Percentiles rank a stretch among this genome's conserved stretches.
These are phyloP conservation scores for Tethya wilhelma DNA, from an alignment of 37 sponge, comb jelly and placozoan species.

Conservation along the genomic window DNA sequence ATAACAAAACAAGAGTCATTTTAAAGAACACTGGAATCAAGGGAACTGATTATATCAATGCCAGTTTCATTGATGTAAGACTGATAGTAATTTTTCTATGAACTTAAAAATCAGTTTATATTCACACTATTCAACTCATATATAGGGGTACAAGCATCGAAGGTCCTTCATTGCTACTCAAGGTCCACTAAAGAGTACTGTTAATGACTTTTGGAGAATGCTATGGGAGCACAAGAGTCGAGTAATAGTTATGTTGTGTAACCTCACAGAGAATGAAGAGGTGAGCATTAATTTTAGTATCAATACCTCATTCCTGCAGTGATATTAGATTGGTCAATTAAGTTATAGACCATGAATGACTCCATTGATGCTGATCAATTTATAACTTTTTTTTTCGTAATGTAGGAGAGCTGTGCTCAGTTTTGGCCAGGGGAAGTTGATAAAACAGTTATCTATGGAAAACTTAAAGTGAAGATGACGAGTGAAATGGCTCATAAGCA, in stretches of 20 bases:
- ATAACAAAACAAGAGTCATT: constrained; percentile 21
- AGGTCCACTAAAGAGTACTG: constrained; percentile 46
- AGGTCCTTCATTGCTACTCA: constrained; percentile 64
- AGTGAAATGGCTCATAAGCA: constrained; percentile 5
- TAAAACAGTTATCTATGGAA: constrained; percentile 20
- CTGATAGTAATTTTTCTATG: neutral
- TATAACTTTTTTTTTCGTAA: neutral
- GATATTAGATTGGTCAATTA: neutral
- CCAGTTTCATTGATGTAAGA: constrained; percentile 70
- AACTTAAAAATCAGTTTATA: neutral
- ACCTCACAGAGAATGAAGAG: constrained; percentile 47
- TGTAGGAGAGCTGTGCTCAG: constrained; percentile 43
- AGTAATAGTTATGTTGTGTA: constrained; percentile 59
- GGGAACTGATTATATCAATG: constrained; percentile 81
- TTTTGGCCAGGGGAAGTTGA: constrained; percentile 63
- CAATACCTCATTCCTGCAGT: neutral
- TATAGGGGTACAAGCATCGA: constrained; percentile 69
- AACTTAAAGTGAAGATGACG: constrained; percentile 33
- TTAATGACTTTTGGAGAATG: constrained; percentile 74
- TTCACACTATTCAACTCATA: neutral
- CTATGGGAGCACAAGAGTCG: constrained; percentile 58
- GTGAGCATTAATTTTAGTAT: constrained; percentile 16
- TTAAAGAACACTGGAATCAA: constrained; percentile 16
- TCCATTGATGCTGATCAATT: neutral
- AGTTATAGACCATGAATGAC: neutral